Conservation (phyloP, 2,888 invertebrate species). For the Himalopsyche japonica region DNA sequence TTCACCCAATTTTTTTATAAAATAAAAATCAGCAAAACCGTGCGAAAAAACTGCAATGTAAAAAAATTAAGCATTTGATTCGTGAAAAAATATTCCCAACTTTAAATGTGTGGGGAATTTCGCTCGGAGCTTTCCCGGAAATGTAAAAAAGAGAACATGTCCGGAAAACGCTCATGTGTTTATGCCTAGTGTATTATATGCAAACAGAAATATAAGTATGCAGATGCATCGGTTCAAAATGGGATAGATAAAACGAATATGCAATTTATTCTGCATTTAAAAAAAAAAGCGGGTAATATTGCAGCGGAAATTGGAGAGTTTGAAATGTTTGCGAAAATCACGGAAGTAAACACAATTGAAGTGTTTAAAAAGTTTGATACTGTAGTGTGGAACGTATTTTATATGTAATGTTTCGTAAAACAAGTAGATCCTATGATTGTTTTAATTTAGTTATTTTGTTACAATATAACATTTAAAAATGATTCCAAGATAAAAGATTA, state of each 20-base stretch:
- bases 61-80: not conserved
- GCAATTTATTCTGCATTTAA: not conserved
- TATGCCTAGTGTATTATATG: not conserved
- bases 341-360: no score
- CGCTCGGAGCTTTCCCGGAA: not conserved
- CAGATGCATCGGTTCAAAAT: not conserved
- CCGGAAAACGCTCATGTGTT: not conserved
- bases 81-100: not conserved
- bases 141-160: not conserved
- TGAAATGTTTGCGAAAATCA: no score
- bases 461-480: no score
- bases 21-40: not conserved
- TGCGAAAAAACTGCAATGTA: not conserved
- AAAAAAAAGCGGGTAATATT: not conserved
- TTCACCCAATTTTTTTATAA: no score
- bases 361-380: no score
- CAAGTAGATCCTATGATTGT: no score
- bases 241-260: not conserved
- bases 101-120: not conserved
- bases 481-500: no score
- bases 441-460: no score
- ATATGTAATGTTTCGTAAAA: no score
- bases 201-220: not conserved
- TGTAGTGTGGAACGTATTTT: no score
- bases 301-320: no score